phyloP scores from a whole-genome alignment of 2,888 invertebrate genomes.

The Acronicta leporina region DNA sequence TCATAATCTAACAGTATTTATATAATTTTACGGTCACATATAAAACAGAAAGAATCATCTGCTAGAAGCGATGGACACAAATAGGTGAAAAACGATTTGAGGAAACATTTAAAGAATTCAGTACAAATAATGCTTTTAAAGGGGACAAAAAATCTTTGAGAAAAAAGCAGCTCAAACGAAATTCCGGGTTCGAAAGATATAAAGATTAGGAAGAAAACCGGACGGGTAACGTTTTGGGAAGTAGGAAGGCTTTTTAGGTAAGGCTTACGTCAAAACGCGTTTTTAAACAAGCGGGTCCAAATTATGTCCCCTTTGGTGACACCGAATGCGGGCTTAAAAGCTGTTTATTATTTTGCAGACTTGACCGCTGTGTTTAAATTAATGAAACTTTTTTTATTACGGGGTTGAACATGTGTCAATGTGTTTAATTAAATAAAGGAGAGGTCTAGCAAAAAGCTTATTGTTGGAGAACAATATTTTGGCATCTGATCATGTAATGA shows the following conservation, averaged over 20 bases:
- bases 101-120: neutral
- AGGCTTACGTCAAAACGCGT: conserved; percentile 35
- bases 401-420: conserved; percentile 11
- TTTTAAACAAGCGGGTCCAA: conserved; percentile 41
- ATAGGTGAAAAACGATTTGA: too few relatives aligned
- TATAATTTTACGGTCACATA: too few relatives aligned
- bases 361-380: conserved; percentile 26
- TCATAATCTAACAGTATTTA: too few relatives aligned
- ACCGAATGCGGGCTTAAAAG: conserved; percentile 16
- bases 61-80: too few relatives aligned
- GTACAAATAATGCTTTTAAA: neutral
- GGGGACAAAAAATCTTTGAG: conserved; percentile 15
- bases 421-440: conserved; percentile 19
- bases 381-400: conserved; percentile 22
- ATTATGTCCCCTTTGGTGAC: conserved; percentile 40
- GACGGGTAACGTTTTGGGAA: conserved; percentile 46
- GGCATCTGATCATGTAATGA: too few relatives aligned
- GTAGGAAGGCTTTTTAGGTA: conserved; percentile 27
- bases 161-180: conserved; percentile 40
- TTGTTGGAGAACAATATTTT: too few relatives aligned
- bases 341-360: conserved; percentile 37
- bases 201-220: conserved; percentile 39
- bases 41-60: too few relatives aligned
- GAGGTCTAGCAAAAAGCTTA: too few relatives aligned
- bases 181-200: conserved; percentile 39